Conservation (phyloP, 2,888 invertebrate species). For the Trachelus iudaicus region DNA sequence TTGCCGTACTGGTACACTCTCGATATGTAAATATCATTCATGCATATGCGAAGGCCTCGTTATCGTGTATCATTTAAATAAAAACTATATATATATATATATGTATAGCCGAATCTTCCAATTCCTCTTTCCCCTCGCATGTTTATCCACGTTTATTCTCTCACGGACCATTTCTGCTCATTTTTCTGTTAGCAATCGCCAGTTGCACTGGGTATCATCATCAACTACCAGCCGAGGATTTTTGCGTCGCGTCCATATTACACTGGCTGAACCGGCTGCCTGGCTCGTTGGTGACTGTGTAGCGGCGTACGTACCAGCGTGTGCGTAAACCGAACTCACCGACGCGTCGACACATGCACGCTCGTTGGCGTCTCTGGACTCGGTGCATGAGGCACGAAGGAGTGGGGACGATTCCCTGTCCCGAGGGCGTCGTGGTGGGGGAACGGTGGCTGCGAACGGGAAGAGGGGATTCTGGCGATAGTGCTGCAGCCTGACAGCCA, state of each 20-base stretch:
- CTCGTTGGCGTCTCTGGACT: not conserved
- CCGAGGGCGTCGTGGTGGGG: constrained; percentile 18
- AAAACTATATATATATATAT: not conserved
- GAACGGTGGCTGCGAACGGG: not conserved
- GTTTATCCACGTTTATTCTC: not conserved
- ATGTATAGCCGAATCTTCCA: not conserved
- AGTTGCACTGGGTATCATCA: not conserved
- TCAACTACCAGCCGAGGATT: constrained; percentile 22
- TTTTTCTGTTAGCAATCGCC: not conserved
- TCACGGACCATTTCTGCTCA: not conserved
- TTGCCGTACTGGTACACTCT: not conserved
- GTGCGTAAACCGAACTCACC: constrained; percentile 2
- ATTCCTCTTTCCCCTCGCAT: not conserved
- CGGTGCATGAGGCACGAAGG: not conserved
- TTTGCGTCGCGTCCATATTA: constrained; percentile 39
- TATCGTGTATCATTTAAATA: not conserved
- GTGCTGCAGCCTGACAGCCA: constrained; percentile 58
- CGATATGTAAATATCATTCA: not conserved
- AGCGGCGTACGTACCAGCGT: not conserved
- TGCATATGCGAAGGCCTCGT: not conserved
- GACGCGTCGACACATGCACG: not conserved
- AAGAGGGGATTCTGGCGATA: constrained; percentile 24
- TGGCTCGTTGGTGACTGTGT: constrained; percentile 14
- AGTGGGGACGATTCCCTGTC: constrained; percentile 15
- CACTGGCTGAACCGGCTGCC: constrained; percentile 43